Base-by-base conservation (phyloP, 2,888 invertebrate species). In the Tillus elongatus region DNA sequence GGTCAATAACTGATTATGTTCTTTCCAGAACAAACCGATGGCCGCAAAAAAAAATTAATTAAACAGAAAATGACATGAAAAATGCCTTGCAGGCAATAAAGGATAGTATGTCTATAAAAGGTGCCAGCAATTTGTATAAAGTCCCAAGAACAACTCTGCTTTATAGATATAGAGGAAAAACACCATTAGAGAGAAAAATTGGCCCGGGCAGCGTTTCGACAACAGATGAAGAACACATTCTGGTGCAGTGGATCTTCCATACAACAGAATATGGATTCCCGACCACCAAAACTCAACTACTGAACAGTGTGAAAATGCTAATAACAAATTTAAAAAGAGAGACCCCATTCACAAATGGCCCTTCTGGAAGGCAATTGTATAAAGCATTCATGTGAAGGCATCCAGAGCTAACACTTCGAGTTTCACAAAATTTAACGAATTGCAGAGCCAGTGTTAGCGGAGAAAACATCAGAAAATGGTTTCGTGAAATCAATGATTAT, bases 361-460 rank as follows among this genome's bases (percentile, higher is more conserved):
- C 50, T 31, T 60, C 57, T 31, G 58, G 58, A n/a, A 51, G 51
- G 35, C 52, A 55, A 24, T 63, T 60, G 59, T 62, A 50, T 38
- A 36, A 50, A 16, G 37, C 35, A 4, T 63, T 63, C 47, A 37
- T 57, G 39, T 47, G 49, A 35, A 45, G 58, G 35, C 55, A 61
- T 42, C 54, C 56, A 28, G 46, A 51, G 30, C 40, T 62, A 3
- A 36, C 50, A 6, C 30, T 47, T 41, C 40, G 52, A 12, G 42
- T 50, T 24, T 39, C 54, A 6, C 52, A 60, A 47, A 56, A 54
- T 43, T 46, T 59, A 27, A 51, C 50, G 4, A 30, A 41, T 11
- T 29, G 38, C 4, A 34, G 51, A 35, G 45, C 55, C 15, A 43
- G 37, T 10, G 50, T 58, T 6, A 53, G 50, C n/a, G 51, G 55